These are phyloP conservation scores for Machaerirhynchus nigripectus DNA, from an alignment of 2,113 vertebrate genomes.

Conservation along the genomic window DNA sequence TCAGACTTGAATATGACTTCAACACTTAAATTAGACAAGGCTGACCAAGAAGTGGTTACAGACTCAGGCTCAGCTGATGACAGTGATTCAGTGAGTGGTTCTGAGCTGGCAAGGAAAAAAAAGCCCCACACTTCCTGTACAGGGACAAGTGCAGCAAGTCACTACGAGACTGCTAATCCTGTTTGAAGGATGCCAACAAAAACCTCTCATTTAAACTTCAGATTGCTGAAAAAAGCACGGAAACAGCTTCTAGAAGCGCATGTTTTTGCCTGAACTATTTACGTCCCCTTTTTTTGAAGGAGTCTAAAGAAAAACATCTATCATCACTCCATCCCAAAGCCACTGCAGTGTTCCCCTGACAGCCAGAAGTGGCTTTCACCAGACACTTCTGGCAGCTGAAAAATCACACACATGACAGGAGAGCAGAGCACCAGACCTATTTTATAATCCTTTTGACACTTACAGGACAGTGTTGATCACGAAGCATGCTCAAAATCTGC, in stretches of 20 bases:
- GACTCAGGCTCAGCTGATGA: conserved; percentile 55
- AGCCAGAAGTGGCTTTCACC: not conserved
- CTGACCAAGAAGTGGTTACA: conserved; percentile 2
- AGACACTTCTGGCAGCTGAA: not conserved
- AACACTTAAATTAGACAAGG: not conserved
- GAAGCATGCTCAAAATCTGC: not conserved
- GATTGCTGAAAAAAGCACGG: not conserved
- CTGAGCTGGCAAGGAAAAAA: conserved; percentile 50
- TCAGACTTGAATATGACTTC: conserved; percentile 2
- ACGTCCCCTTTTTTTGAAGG: not conserved
- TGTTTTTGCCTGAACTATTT: not conserved
- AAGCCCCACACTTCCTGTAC: conserved; percentile 29
- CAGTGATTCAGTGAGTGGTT: conserved; percentile 52
- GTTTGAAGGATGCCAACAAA: not conserved
- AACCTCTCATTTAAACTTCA: not conserved
- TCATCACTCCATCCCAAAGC: not conserved
- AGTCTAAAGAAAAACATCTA: not conserved
- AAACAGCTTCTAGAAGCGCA: conserved; percentile 25
- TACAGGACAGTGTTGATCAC: not conserved
- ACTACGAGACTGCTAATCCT: not conserved
- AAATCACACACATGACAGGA: not conserved
- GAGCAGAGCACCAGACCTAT: not conserved
- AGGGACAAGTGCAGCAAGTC: not conserved
- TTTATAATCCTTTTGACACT: not conserved
- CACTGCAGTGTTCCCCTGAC: not conserved